Evolutionary conservation across 92 coral and sea anemone species (phyloP).

Genomic region (Palythoa grandis): DNA sequence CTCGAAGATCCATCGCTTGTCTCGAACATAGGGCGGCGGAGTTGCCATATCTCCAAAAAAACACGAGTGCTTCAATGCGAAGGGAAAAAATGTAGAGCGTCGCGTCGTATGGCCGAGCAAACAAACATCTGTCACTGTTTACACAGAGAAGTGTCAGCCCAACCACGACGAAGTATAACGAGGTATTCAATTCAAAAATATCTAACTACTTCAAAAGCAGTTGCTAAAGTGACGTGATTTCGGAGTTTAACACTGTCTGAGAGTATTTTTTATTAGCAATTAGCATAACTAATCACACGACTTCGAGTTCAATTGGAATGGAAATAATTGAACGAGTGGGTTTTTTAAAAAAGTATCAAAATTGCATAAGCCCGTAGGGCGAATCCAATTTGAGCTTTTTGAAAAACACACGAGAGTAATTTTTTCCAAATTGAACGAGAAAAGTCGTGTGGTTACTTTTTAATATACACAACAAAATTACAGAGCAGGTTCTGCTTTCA

Average conservation of each 20-base stretch:
- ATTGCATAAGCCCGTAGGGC: no score
- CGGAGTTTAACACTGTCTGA: not conserved
- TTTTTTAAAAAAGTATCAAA: no score
- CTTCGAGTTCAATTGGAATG: no score
- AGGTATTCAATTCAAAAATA: constrained; percentile 16
- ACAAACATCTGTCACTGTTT: constrained; percentile 45
- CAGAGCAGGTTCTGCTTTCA: no score
- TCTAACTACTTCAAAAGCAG: constrained; percentile 19
- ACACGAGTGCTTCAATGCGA: not conserved
- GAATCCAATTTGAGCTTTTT: no score
- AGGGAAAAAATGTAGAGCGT: constrained; percentile 10
- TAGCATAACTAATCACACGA: no score
- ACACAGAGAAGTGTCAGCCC: constrained; percentile 11
- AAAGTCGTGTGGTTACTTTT: no score
- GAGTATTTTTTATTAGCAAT: not conserved
- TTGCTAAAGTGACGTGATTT: not conserved
- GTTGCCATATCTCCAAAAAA: constrained; percentile 47
- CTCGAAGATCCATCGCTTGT: constrained; percentile 98
- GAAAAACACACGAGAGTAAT: no score
- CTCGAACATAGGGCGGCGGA: constrained; percentile 79
- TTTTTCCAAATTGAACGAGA: no score
- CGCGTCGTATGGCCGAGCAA: constrained; percentile 37
- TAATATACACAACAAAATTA: no score
- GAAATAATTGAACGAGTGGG: no score
- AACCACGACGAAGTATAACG: constrained; percentile 27